These are phyloP conservation scores for Anneissia japonica DNA, from an alignment of 35 echinoderm and acorn worm genomes.

Conservation along the genomic window DNA sequence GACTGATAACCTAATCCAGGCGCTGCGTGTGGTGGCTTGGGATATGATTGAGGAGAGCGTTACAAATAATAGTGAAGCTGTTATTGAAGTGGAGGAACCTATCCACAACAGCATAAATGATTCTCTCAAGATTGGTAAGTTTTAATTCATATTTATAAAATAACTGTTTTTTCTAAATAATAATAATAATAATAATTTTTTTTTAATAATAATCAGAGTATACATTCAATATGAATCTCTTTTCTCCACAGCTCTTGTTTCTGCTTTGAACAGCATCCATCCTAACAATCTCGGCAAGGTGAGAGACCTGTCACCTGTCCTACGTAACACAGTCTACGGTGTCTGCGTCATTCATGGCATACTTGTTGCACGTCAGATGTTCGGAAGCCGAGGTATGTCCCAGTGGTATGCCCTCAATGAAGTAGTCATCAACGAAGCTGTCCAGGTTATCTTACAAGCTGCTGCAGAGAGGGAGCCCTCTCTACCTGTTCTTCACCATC, in stretches of 20 bases:
- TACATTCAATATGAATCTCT: background rate
- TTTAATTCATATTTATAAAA: background rate
- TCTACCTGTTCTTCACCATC: background rate
- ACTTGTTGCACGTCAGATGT: slow-evolving; percentile 68
- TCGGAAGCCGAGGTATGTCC: slow-evolving; percentile 62
- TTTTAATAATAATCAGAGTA: too few relatives aligned
- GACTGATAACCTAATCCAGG: slow-evolving; percentile 52
- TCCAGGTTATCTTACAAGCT: slow-evolving; percentile 51
- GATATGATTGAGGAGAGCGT: slow-evolving; percentile 32
- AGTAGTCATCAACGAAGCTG: slow-evolving; percentile 56
- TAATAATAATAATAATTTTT: too few relatives aligned
- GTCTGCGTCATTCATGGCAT: slow-evolving; percentile 75
- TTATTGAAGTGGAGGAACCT: background rate
- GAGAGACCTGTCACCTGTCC: slow-evolving; percentile 29
- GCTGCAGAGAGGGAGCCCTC: background rate
- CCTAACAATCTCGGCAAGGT: slow-evolving; percentile 20
- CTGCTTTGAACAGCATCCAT: slow-evolving; percentile 48
- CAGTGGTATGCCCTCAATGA: slow-evolving; percentile 63
- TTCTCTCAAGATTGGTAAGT: slow-evolving; percentile 63
- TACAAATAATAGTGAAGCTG: background rate
- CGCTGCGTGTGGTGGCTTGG: slow-evolving; percentile 67
- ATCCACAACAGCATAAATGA: slow-evolving; percentile 35
- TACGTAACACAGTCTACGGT: slow-evolving; percentile 43
- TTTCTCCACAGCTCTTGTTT: slow-evolving; percentile 50
- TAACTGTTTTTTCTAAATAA: too few relatives aligned